Percentiles rank a stretch among this genome's conserved stretches.
Conservation (phyloP, 2,797 vertebrate species). For the Tadarida brasiliensis region DNA sequence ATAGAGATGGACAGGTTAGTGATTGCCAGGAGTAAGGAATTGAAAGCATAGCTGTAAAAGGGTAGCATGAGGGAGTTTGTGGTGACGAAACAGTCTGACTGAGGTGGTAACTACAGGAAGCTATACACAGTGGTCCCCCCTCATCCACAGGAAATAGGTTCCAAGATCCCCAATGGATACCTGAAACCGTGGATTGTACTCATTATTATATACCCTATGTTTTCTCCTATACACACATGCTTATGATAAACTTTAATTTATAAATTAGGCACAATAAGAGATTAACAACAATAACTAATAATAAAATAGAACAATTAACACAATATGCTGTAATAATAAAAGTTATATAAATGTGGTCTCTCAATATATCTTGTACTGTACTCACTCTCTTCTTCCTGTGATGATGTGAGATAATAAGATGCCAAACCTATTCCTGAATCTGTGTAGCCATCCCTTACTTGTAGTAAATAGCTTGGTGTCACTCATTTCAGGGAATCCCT, state of each 20-base stretch:
- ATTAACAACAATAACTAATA: neutral
- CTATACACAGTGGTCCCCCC: neutral
- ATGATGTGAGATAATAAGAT: neutral
- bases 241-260: neutral
- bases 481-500: neutral
- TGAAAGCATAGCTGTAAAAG: neutral
- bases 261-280: no score
- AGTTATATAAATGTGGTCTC: neutral
- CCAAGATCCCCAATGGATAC: neutral
- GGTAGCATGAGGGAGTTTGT: neutral
- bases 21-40: neutral
- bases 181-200: neutral
- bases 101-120: neutral
- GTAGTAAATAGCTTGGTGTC: no score
- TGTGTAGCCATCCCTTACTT: no score
- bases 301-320: neutral
- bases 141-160: no score
- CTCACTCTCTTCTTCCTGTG: neutral
- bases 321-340: neutral
- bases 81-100: neutral
- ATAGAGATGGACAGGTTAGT: neutral
- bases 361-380: neutral
- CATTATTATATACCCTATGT: neutral
- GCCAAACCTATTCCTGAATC: no score
- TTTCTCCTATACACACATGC: neutral